A percentile compares a stretch with the other conserved stretches of the same genome.
Evolutionary conservation across 2,888 invertebrate genomes (phyloP).

Genomic region (Thymelicus lineola): DNA sequence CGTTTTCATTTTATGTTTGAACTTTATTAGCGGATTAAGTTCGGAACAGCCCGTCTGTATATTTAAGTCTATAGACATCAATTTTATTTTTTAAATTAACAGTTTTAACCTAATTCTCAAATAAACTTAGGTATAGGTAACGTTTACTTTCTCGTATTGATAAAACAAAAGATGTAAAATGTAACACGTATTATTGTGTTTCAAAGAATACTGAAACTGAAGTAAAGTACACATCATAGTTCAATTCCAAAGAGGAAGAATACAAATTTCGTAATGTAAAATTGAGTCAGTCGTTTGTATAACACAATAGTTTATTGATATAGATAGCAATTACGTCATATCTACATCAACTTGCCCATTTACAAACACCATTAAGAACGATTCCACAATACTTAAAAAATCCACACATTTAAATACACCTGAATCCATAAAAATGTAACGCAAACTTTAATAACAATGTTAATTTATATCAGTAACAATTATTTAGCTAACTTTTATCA

Average conservation of each 20-base stretch:
- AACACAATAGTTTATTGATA: background rate
- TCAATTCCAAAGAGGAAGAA: constrained; percentile 8
- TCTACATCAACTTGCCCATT: constrained; percentile 2
- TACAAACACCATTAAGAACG: constrained; percentile 14
- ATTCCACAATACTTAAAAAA: constrained; percentile 16
- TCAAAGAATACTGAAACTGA: background rate
- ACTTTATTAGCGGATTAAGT: no score
- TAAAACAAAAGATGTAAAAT: background rate
- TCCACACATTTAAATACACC: constrained; percentile 16
- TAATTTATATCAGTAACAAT: constrained; percentile 28
- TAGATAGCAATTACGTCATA: background rate
- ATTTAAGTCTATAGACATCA: no score
- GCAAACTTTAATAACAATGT: constrained; percentile 15
- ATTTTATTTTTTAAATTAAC: no score
- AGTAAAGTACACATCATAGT: background rate
- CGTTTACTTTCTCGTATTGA: no score
- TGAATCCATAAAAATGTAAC: constrained; percentile 23
- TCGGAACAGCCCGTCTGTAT: no score
- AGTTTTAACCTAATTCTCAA: no score
- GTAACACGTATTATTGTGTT: background rate
- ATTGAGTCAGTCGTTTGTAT: background rate
- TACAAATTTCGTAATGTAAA: constrained; percentile 1
- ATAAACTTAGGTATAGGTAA: no score
- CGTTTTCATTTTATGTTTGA: no score
- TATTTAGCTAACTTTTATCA: constrained; percentile 43